Conservation (phyloP, 2,113 vertebrate genomes). For the Puffinus mauretanicus region DNA sequence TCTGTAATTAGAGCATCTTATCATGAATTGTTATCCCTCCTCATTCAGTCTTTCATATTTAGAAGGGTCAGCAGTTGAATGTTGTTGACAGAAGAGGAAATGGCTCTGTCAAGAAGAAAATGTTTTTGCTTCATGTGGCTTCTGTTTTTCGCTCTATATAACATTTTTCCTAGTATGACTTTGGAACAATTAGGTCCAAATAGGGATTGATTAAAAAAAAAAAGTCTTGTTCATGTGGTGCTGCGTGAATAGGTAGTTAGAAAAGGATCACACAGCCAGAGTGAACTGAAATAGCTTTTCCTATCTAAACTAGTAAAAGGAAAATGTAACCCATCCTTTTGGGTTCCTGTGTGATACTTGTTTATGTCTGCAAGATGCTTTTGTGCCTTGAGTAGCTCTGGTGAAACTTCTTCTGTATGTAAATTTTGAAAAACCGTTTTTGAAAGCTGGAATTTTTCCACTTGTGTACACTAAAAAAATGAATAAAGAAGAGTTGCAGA, state of each 20-base stretch:
- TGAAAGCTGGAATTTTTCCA: not conserved
- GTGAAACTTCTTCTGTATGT: not conserved
- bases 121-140: not conserved
- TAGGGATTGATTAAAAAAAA: not conserved
- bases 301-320: not conserved
- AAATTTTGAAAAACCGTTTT: not conserved
- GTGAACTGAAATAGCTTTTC: not conserved
- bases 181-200: not conserved
- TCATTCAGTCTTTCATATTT: not conserved
- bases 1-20: not conserved
- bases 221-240: not conserved
- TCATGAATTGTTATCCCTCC: not conserved
- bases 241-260: not conserved
- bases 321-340: not conserved
- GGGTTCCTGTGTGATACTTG: not conserved
- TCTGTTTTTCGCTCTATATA: not conserved
- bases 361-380: not conserved
- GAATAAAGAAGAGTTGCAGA: not conserved
- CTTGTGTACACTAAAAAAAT: not conserved
- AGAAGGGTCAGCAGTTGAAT: not conserved
- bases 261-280: not conserved
- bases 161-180: not conserved
- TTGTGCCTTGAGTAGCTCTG: not conserved
- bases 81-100: slow-evolving; percentile 11
- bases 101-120: not conserved